Conservation (phyloP, 2,888 invertebrate species). For the Hydraecia micacea region DNA sequence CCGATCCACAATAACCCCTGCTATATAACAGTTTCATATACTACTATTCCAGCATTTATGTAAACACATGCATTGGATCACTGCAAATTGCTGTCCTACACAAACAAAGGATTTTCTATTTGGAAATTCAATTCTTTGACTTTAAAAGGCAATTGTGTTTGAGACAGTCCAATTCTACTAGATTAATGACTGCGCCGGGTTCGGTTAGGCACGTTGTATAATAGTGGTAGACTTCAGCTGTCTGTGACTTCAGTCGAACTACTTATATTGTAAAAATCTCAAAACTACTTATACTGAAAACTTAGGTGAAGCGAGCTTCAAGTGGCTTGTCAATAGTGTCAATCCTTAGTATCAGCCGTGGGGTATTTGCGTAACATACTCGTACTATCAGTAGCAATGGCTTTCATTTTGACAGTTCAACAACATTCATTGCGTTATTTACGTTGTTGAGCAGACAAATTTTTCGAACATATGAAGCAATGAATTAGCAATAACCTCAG, state of each 20-base stretch:
- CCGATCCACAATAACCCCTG: neutral
- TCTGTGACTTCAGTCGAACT: neutral
- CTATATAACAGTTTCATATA: neutral
- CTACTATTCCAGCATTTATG: neutral
- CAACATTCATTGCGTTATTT: too few relatives aligned
- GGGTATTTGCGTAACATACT: too few relatives aligned
- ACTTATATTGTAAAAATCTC: neutral
- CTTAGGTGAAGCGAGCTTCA: neutral
- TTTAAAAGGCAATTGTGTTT: conserved; percentile 60
- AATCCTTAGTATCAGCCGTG: neutral
- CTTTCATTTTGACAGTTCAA: too few relatives aligned
- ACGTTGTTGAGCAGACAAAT: too few relatives aligned
- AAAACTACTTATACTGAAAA: too few relatives aligned
- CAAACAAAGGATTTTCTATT: conserved; percentile 41
- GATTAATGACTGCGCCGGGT: conserved; percentile 48
- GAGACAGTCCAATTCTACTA: conserved; percentile 54
- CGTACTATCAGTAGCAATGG: too few relatives aligned
- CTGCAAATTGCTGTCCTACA: neutral
- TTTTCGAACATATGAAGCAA: too few relatives aligned
- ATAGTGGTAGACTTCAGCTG: conserved; percentile 7
- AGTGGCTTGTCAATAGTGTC: neutral
- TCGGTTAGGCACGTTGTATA: conserved; percentile 11
- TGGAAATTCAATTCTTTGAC: conserved; percentile 50
- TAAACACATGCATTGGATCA: neutral
- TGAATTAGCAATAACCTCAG: too few relatives aligned